Conservation (phyloP, 2,113 vertebrate genomes). For the Cynocephalus volans region DNA sequence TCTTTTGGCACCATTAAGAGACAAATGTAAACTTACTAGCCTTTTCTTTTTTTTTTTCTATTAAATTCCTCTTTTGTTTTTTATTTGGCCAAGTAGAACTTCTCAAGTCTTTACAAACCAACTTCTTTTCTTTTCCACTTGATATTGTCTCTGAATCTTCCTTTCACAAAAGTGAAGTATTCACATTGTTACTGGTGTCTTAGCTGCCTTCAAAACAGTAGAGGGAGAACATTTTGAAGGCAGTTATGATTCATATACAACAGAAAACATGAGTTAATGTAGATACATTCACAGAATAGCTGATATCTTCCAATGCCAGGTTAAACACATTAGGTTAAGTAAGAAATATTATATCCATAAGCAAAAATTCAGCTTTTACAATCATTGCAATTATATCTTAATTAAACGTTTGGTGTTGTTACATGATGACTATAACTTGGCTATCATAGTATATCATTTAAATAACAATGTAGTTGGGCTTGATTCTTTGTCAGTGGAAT, state of each 20-base stretch:
- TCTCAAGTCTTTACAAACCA: not conserved
- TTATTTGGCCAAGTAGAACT: constrained; percentile 1
- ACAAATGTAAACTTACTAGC: not conserved
- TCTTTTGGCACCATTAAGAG: not conserved
- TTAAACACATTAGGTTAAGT: not conserved
- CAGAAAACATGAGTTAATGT: not conserved
- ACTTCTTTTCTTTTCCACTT: not conserved
- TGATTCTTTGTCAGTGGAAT: constrained; percentile 55
- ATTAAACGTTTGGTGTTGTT: constrained; percentile 16
- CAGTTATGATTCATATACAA: not conserved
- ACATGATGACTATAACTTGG: not conserved
- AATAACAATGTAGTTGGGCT: constrained; percentile 19
- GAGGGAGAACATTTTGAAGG: not conserved
- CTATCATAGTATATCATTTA: constrained; percentile 13
- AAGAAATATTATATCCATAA: constrained; percentile 22
- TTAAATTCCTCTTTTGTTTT: not conserved
- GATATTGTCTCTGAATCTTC: not conserved
- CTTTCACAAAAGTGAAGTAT: not conserved
- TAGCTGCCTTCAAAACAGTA: constrained; percentile 9
- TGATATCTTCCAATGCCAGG: not conserved
- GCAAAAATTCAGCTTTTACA: not conserved
- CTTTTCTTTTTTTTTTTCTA: not conserved
- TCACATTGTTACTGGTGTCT: not conserved
- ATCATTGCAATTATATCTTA: not conserved
- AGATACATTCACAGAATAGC: not conserved